A percentile compares a stretch with the other conserved stretches of the same genome.
Evolutionary conservation across 2,113 vertebrate species (phyloP).

Genomic region (Columbina picui): DNA sequence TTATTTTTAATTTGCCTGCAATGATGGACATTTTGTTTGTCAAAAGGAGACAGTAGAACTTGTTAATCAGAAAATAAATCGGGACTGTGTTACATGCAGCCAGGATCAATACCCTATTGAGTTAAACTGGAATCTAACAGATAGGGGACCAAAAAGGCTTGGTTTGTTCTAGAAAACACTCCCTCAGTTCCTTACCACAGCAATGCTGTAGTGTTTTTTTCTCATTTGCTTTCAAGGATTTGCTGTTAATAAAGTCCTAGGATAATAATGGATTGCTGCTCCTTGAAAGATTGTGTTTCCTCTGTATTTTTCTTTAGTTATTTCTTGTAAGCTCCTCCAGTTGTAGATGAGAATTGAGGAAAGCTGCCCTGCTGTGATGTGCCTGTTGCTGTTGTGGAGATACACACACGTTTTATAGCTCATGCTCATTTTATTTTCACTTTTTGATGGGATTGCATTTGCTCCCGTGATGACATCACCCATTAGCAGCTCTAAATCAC

Average conservation of each 20-base stretch:
- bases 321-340: not conserved
- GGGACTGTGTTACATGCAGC: constrained; percentile 43
- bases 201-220: constrained; percentile 26
- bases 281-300: not conserved
- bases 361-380: not conserved
- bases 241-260: not conserved
- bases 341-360: not conserved
- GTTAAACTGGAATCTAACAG: constrained; percentile 64
- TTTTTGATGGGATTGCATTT: not conserved
- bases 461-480: not conserved
- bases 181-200: not conserved
- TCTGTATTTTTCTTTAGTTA: not conserved
- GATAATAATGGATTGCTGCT: not conserved
- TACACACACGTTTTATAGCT: not conserved
- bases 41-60: constrained; percentile 70
- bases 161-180: constrained; percentile 57
- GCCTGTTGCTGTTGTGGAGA: not conserved
- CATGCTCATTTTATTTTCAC: not conserved
- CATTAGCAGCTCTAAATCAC: not conserved
- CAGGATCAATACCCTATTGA: constrained; percentile 81
- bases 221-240: constrained; percentile 30
- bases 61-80: constrained; percentile 80
- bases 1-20: constrained; percentile 20
- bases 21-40: constrained; percentile 63
- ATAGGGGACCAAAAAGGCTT: constrained; percentile 55